Percentiles rank a stretch among this genome's conserved stretches.
phyloP scores from a whole-genome alignment of 2,888 invertebrate species.

The Synanthedon myopaeformis region DNA sequence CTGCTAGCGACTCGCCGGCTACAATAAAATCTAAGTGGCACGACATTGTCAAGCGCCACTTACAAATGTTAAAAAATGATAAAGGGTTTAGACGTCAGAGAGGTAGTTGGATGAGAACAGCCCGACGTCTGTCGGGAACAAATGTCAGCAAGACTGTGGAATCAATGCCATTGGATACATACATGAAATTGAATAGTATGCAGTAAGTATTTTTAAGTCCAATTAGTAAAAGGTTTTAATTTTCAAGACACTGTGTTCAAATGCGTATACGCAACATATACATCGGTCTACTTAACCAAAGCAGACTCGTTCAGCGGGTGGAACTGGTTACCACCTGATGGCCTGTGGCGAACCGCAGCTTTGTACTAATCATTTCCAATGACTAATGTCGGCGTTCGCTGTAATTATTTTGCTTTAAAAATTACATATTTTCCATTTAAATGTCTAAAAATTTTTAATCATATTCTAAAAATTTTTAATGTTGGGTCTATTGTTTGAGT shows the following conservation, averaged over 20 bases:
- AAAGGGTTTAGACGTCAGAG: constrained; percentile 61
- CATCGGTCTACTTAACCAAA: constrained; percentile 30
- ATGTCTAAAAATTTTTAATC: too few species aligned
- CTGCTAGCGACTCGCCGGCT: constrained; percentile 63
- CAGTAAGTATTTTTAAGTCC: constrained; percentile 43
- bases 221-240: not conserved
- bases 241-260: constrained; percentile 11
- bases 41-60: constrained; percentile 62
- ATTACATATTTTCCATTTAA: constrained; percentile 4
- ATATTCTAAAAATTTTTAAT: not conserved
- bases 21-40: constrained; percentile 68
- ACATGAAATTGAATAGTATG: constrained; percentile 60
- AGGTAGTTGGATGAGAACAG: constrained; percentile 62
- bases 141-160: constrained; percentile 41
- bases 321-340: constrained; percentile 42
- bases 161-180: constrained; percentile 42
- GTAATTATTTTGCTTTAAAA: constrained; percentile 18
- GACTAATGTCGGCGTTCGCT: constrained; percentile 21
- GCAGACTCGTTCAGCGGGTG: constrained; percentile 32
- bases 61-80: constrained; percentile 57
- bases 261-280: constrained; percentile 28
- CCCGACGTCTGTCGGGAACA: constrained; percentile 51
- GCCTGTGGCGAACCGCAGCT: constrained; percentile 26
- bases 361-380: constrained; percentile 38
- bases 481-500: not conserved